Percentiles rank a stretch among this genome's conserved stretches.
These are phyloP conservation scores for Varroa destructor DNA, from an alignment of 1,140 invertebrate species.

Conservation along the genomic window DNA sequence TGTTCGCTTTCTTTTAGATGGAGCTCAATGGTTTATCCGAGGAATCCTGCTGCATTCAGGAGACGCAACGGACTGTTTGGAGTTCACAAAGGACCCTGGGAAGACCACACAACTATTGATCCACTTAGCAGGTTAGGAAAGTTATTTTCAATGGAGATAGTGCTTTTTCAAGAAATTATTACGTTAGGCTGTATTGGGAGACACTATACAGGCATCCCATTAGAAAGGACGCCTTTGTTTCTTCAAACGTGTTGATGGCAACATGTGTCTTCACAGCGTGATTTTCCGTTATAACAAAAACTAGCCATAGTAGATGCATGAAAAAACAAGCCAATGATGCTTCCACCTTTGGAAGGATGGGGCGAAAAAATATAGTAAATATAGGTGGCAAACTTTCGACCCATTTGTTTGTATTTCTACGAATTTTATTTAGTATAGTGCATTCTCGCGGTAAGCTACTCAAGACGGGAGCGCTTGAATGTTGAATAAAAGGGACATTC, in stretches of 20 bases:
- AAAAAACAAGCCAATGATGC: too few species aligned
- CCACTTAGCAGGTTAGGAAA: constrained; percentile 14
- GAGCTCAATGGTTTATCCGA: not conserved
- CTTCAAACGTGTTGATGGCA: not conserved
- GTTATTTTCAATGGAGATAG: not conserved
- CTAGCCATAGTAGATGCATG: not conserved
- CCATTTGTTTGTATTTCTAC: too few species aligned
- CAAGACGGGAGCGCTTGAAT: too few species aligned
- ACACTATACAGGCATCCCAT: not conserved
- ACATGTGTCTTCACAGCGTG: not conserved
- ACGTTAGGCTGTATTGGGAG: constrained; percentile 2
- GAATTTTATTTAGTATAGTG: too few species aligned
- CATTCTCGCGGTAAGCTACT: too few species aligned
- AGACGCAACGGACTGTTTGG: constrained; percentile 7
- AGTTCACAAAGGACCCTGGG: constrained; percentile 4
- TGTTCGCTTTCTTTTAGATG: not conserved
- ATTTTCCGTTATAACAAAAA: not conserved
- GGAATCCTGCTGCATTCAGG: not conserved
- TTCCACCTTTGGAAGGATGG: not conserved
- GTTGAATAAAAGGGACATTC: too few species aligned
- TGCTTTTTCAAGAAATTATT: not conserved
- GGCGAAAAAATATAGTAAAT: not conserved
- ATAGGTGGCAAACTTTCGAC: too few species aligned
- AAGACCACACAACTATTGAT: not conserved
- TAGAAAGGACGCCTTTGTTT: not conserved